Conservation (phyloP, 2,888 invertebrate genomes). For the Augiades crinisus region DNA sequence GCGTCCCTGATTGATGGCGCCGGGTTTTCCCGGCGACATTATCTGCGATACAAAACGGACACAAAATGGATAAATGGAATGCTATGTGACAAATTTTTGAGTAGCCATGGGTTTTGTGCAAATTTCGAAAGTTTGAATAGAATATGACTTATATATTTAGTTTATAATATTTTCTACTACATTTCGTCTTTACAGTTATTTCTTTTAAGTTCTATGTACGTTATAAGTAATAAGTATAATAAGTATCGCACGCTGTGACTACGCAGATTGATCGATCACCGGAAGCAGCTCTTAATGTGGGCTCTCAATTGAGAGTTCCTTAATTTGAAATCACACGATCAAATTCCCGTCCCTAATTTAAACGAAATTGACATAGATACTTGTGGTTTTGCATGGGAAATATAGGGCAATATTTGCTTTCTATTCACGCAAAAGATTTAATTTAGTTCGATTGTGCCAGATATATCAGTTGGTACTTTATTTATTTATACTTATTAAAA, state of each 20-base stretch:
- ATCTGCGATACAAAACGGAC: constrained; percentile 3
- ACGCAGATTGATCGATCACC: constrained; percentile 65
- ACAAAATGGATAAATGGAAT: background rate
- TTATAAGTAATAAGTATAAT: background rate
- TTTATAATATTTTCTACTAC: too few relatives aligned
- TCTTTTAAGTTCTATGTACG: too few relatives aligned
- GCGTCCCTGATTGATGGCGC: constrained; percentile 3
- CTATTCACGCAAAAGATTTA: too few relatives aligned
- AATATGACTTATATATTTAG: too few relatives aligned
- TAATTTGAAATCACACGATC: constrained; percentile 11
- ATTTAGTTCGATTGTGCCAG: too few relatives aligned
- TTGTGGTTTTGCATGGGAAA: background rate
- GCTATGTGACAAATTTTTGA: too few relatives aligned
- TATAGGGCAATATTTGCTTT: too few relatives aligned
- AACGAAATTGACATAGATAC: background rate
- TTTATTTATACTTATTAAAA: too few relatives aligned
- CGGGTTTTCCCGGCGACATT: background rate
- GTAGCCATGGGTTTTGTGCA: too few relatives aligned
- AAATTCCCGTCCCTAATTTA: background rate
- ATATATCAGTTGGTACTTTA: too few relatives aligned
- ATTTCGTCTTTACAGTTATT: too few relatives aligned
- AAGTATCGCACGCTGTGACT: constrained; percentile 33
- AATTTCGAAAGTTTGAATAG: too few relatives aligned
- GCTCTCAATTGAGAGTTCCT: constrained; percentile 39
- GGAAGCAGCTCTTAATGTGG: constrained; percentile 49